Evolutionary conservation across 2,888 invertebrate species (phyloP).

Genomic region (Chloroclysta siterata): DNA sequence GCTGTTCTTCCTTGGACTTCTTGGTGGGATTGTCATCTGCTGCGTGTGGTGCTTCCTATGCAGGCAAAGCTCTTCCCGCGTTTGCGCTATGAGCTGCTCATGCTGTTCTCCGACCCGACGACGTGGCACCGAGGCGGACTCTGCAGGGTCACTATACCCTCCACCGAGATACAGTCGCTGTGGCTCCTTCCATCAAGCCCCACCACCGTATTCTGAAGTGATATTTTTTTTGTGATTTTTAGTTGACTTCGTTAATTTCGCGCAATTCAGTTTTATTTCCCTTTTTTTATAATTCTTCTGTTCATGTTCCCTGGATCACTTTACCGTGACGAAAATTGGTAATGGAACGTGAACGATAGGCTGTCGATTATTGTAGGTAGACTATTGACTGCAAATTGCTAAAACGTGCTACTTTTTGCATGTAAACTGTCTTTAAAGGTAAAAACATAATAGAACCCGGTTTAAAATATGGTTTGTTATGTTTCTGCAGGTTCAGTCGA

Average conservation of each 20-base stretch:
- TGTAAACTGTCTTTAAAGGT: not conserved
- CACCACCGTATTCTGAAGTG: constrained; percentile 94
- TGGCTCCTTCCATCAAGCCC: constrained; percentile 92
- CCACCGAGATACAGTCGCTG: constrained; percentile 94
- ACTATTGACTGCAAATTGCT: constrained; percentile 8
- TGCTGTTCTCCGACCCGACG: constrained; percentile 72
- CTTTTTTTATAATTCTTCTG: constrained; percentile 9
- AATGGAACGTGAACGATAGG: constrained; percentile 6
- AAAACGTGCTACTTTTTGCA: constrained; percentile 19
- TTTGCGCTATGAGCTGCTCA: constrained; percentile 48
- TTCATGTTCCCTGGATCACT: constrained; percentile 5
- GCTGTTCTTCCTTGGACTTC: constrained; percentile 88
- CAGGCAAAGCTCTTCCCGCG: constrained; percentile 53
- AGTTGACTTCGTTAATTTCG: constrained; percentile 45
- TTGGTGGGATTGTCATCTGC: constrained; percentile 88
- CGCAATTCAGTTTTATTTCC: constrained; percentile 46
- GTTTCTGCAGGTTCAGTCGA: constrained; percentile 90
- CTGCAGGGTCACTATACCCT: constrained; percentile 91
- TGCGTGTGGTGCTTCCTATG: constrained; percentile 85
- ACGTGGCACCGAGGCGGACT: constrained; percentile 89
- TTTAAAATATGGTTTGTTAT: not conserved
- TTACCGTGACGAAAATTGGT: not conserved
- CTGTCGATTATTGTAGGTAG: constrained; percentile 5
- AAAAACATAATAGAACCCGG: not conserved
- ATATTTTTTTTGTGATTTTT: constrained; percentile 50